Evolutionary conservation across 2,888 invertebrate species (phyloP).

Genomic region (Diaphora mendica): DNA sequence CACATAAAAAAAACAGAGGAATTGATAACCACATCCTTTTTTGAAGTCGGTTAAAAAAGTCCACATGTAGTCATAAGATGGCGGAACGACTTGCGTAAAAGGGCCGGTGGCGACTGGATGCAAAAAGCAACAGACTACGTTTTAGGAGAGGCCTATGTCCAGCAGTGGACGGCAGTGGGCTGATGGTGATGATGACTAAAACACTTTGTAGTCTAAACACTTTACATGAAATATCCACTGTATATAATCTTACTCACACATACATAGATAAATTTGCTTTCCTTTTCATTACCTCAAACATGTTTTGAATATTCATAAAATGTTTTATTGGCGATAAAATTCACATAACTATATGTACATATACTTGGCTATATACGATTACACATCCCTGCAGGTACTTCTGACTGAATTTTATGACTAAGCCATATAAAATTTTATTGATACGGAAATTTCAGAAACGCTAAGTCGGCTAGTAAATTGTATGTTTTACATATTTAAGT

Average conservation of each 20-base stretch:
- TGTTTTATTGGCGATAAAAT: slow-evolving; percentile 23
- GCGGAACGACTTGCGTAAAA: too few species aligned
- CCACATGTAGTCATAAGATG: too few species aligned
- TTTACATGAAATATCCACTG: not conserved
- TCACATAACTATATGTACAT: slow-evolving; percentile 12
- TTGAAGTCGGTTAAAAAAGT: too few species aligned
- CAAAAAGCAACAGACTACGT: too few species aligned
- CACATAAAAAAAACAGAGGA: too few species aligned
- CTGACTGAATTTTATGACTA: slow-evolving; percentile 16
- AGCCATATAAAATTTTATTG: slow-evolving; percentile 23
- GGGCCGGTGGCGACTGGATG: too few species aligned
- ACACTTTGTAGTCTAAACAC: too few species aligned
- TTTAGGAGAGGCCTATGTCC: too few species aligned
- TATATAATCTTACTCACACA: not conserved
- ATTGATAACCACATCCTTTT: too few species aligned
- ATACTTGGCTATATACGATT: slow-evolving; percentile 1
- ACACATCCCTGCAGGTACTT: not conserved
- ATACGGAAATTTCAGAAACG: slow-evolving; percentile 20
- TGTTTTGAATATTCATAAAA: slow-evolving; percentile 22
- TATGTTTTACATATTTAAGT: not conserved
- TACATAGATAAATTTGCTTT: not conserved
- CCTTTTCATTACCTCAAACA: slow-evolving; percentile 9
- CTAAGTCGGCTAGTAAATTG: slow-evolving; percentile 9
- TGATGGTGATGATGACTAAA: too few species aligned
- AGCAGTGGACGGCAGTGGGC: too few species aligned